These are phyloP conservation scores for Macropus fuliginosus DNA, from an alignment of 2,797 vertebrate genomes.

Conservation along the genomic window DNA sequence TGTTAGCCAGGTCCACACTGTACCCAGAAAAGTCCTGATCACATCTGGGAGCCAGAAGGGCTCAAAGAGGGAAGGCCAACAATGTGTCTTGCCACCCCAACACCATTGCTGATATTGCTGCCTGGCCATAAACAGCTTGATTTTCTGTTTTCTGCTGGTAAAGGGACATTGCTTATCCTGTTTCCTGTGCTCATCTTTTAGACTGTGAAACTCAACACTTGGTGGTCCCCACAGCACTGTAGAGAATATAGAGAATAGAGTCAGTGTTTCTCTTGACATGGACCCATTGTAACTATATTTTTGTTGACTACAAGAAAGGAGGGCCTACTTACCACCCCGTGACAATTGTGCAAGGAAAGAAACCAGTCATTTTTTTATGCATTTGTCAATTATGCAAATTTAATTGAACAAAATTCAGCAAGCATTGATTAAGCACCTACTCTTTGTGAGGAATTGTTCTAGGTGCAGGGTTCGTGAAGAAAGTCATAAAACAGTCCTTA, in stretches of 20 bases:
- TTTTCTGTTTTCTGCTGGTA: background rate
- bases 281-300: too few relatives aligned
- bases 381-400: background rate
- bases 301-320: background rate
- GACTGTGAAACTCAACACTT: background rate
- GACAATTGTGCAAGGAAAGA: background rate
- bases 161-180: background rate
- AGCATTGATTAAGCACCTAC: background rate
- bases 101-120: background rate
- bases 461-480: background rate
- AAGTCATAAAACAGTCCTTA: background rate
- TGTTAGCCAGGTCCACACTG: background rate
- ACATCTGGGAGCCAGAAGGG: background rate
- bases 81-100: too few relatives aligned
- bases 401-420: background rate
- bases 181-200: background rate
- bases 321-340: background rate
- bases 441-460: background rate
- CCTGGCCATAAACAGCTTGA: background rate
- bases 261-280: too few relatives aligned
- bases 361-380: background rate
- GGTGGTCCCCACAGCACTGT: background rate
- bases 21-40: background rate
- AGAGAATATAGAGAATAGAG: background rate
- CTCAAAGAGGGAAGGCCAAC: background rate